Percentiles rank a stretch among this genome's conserved stretches.
Conservation (phyloP, 2,888 invertebrate genomes). For the Limnephilus auricula region DNA sequence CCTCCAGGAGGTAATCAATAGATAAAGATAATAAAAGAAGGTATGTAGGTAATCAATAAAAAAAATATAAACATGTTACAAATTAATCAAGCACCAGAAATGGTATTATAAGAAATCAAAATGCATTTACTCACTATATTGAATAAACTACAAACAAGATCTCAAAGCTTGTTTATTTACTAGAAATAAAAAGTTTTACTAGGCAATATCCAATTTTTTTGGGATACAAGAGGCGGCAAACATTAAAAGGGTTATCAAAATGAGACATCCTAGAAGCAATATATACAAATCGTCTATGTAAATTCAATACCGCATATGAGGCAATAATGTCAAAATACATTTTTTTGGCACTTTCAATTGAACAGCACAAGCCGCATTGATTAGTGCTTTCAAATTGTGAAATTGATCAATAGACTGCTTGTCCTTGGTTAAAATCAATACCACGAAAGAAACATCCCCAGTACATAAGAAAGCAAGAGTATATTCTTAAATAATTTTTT, state of each 20-base stretch:
- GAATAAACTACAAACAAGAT: not conserved
- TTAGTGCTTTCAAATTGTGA: too few species aligned
- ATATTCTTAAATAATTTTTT: too few species aligned
- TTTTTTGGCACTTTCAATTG: too few species aligned
- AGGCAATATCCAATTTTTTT: not conserved
- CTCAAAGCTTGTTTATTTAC: not conserved
- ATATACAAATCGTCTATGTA: not conserved
- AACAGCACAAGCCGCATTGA: too few species aligned
- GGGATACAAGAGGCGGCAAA: not conserved
- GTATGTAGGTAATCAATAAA: not conserved
- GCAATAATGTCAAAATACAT: too few species aligned
- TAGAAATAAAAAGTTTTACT: not conserved
- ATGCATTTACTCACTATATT: slow-evolving; percentile 24
- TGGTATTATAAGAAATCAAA: slow-evolving; percentile 17
- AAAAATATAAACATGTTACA: not conserved
- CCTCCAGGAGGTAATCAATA: not conserved
- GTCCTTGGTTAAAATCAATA: too few species aligned
- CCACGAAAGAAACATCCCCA: too few species aligned
- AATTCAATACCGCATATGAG: too few species aligned
- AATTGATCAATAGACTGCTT: too few species aligned
- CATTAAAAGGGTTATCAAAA: not conserved
- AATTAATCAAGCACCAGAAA: slow-evolving; percentile 29
- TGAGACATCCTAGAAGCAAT: not conserved
- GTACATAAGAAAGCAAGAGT: too few species aligned
- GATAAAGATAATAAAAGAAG: not conserved